These are phyloP conservation scores for Cyclophora punctaria DNA, from an alignment of 2,888 invertebrate species.

Conservation along the genomic window DNA sequence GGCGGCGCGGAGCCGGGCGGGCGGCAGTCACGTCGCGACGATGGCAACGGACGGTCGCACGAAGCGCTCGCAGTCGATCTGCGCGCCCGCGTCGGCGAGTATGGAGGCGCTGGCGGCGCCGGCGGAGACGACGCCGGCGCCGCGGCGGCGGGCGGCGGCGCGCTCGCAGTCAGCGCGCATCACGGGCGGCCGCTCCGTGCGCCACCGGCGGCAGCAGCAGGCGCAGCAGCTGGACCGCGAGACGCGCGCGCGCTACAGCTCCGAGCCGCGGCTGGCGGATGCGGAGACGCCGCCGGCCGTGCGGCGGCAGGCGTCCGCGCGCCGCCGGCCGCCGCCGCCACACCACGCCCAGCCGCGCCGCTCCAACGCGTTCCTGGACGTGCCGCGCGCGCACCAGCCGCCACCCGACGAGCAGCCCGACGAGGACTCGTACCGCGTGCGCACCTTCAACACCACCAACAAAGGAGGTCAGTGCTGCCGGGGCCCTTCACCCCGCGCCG, in stretches of 20 bases:
- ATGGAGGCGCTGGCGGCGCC: conserved; percentile 78
- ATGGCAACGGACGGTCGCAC: conserved; percentile 79
- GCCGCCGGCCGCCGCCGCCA: conserved; percentile 67
- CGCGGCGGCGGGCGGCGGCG: conserved; percentile 80
- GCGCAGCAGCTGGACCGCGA: conserved; percentile 68
- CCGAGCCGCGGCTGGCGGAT: conserved; percentile 79
- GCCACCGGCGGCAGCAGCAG: conserved; percentile 60
- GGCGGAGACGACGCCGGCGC: conserved; percentile 73
- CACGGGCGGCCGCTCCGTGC: conserved; percentile 77
- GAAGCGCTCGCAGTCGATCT: conserved; percentile 85
- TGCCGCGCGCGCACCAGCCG: conserved; percentile 66
- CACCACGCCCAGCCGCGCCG: conserved; percentile 74
- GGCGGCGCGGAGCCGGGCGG: conserved; percentile 27
- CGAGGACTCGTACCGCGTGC: conserved; percentile 90
- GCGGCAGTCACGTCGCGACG: conserved; percentile 65
- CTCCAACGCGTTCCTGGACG: conserved; percentile 82
- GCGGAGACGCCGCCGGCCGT: conserved; percentile 80
- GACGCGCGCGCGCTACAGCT: conserved; percentile 77
- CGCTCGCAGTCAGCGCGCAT: conserved; percentile 84
- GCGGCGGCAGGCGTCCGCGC: conserved; percentile 76
- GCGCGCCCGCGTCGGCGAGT: conserved; percentile 80
- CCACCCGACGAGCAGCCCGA: conserved; percentile 79
- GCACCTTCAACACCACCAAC: conserved; percentile 93
- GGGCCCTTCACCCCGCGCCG: conserved; percentile 57
- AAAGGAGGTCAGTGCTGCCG: conserved; percentile 83